Conservation (phyloP, 2,888 invertebrate species). For the Cheilosia vernalis region DNA sequence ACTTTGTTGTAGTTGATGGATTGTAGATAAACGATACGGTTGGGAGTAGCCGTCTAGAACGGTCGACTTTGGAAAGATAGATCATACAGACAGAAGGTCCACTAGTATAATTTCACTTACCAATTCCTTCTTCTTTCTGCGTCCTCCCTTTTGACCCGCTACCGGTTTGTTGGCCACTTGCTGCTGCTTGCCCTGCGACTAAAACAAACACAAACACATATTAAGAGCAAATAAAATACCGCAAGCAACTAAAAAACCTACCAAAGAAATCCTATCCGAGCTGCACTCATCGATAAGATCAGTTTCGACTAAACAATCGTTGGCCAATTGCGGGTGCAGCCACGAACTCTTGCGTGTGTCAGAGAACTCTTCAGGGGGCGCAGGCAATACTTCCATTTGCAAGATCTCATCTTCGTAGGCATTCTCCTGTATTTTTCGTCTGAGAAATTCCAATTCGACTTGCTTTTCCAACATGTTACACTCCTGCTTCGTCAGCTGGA, state of each 20-base stretch:
- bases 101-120: too few species aligned
- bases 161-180: too few species aligned
- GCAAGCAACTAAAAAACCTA: not conserved
- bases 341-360: constrained; percentile 3
- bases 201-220: not conserved
- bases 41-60: too few species aligned
- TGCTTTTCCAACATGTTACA: constrained; percentile 26
- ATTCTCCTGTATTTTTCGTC: constrained; percentile 25
- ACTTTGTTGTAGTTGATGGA: too few species aligned
- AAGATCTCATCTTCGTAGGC: constrained; percentile 30
- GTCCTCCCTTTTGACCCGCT: too few species aligned
- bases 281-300: constrained; percentile 30
- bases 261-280: constrained; percentile 36
- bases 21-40: too few species aligned
- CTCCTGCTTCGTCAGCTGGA: constrained; percentile 7
- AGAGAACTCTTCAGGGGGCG: constrained; percentile 47
- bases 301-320: too few species aligned
- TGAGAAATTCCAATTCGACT: constrained; percentile 37
- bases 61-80: too few species aligned
- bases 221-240: not conserved
- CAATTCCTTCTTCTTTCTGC: too few species aligned
- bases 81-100: too few species aligned
- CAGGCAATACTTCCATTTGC: constrained; percentile 33
- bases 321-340: too few species aligned
- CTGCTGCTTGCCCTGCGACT: not conserved